Evolutionary conservation across 2,888 invertebrate species (phyloP).

Genomic region (Rhagonycha lutea): DNA sequence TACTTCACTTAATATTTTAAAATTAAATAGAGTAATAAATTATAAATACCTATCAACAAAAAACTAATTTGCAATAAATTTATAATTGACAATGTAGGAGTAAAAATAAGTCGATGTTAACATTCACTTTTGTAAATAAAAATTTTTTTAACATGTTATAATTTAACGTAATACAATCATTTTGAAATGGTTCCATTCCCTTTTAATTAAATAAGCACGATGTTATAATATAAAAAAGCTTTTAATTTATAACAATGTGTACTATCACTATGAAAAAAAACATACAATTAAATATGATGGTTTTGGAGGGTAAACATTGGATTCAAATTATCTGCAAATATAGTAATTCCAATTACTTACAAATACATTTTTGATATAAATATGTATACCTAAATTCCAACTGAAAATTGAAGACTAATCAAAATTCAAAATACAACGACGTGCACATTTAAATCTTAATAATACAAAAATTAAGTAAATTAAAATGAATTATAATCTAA

Average conservation of each 20-base stretch:
- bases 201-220: background rate
- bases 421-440: too few species aligned
- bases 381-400: too few species aligned
- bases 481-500: too few species aligned
- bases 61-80: background rate
- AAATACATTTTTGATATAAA: too few species aligned
- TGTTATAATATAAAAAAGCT: background rate
- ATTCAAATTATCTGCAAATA: too few species aligned
- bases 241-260: background rate
- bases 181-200: background rate
- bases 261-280: background rate
- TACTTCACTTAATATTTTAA: background rate
- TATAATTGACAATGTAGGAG: background rate
- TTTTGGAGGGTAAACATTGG: background rate
- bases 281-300: background rate
- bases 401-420: too few species aligned
- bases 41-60: background rate
- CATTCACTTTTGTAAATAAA: background rate
- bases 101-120: background rate
- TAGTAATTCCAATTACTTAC: too few species aligned
- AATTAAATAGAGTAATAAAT: background rate
- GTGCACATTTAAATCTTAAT: too few species aligned
- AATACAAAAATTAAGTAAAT: too few species aligned
- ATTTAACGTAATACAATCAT: background rate
- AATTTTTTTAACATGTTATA: background rate